Evolutionary conservation across 2,888 invertebrate species (phyloP).

Genomic region (Meganola albula): DNA sequence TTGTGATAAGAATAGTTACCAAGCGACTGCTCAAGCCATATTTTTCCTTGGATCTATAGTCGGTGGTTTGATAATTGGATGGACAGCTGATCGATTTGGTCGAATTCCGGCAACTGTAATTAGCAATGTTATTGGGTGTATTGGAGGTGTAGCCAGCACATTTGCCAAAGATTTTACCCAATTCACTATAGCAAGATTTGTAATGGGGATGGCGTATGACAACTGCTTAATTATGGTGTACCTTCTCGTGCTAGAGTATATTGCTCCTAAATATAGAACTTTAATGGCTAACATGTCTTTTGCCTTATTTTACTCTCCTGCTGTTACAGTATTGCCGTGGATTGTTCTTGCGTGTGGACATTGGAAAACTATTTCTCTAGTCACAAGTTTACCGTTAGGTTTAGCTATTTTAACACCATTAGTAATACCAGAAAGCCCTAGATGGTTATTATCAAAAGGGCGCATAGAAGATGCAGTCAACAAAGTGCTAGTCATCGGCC

Average conservation of each 20-base stretch:
- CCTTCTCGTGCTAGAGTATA: conserved; percentile 48
- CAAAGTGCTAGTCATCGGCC: conserved; percentile 42
- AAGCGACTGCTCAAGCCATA: conserved; percentile 51
- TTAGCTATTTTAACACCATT: conserved; percentile 42
- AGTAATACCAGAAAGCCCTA: conserved; percentile 49
- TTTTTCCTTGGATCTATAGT: conserved; percentile 49
- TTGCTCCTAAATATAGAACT: conserved; percentile 50
- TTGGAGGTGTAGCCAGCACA: conserved; percentile 41
- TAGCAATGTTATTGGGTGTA: conserved; percentile 41
- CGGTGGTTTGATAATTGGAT: conserved; percentile 48
- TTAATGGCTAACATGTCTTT: conserved; percentile 45
- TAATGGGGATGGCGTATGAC: conserved; percentile 53
- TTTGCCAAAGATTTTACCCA: conserved; percentile 40
- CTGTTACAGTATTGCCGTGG: conserved; percentile 43
- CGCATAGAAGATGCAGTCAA: conserved; percentile 45
- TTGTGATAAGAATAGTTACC: conserved; percentile 49
- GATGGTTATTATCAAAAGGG: conserved; percentile 50
- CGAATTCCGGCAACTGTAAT: conserved; percentile 43
- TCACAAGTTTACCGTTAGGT: conserved; percentile 45
- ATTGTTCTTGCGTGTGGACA: conserved; percentile 44
- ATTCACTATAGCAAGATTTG: conserved; percentile 43
- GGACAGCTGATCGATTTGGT: conserved; percentile 49
- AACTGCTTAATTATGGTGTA: conserved; percentile 53
- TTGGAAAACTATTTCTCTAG: conserved; percentile 49
- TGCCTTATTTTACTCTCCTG: conserved; percentile 43